Percentiles rank a stretch among this genome's conserved stretches.
phyloP scores from a whole-genome alignment of 2,888 invertebrate species.

The Hirtodrosophila confusa region DNA sequence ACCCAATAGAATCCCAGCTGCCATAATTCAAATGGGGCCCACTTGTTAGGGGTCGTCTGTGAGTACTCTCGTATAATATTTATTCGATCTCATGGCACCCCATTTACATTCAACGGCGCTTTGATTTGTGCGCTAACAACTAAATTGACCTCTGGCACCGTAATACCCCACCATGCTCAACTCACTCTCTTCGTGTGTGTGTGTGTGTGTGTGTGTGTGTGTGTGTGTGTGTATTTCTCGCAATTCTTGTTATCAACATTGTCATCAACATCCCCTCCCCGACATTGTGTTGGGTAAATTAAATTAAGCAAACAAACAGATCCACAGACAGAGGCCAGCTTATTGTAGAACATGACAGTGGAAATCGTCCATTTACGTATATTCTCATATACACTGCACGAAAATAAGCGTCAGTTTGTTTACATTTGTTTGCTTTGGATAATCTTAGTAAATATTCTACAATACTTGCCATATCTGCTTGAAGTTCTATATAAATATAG shows the following conservation, averaged over 20 bases:
- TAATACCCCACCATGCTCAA: neutral
- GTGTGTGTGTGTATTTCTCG: constrained; percentile 13
- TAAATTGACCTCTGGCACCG: constrained; percentile 66
- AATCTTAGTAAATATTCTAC: too few relatives aligned
- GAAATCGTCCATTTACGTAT: constrained; percentile 54
- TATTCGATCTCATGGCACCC: neutral
- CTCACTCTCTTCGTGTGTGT: neutral
- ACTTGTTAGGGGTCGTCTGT: constrained; percentile 30
- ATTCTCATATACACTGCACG: constrained; percentile 27
- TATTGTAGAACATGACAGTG: constrained; percentile 51
- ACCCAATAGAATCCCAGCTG: constrained; percentile 34
- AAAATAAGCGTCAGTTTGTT: constrained; percentile 1
- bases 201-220: neutral
- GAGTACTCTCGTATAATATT: constrained; percentile 2
- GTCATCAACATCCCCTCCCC: constrained; percentile 55
- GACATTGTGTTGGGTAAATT: constrained; percentile 65
- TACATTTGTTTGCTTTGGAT: neutral
- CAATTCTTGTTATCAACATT: constrained; percentile 31
- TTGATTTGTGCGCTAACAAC: constrained; percentile 64
- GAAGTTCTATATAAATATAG: too few relatives aligned
- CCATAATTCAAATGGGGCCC: constrained; percentile 32
- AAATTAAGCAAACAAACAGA: constrained; percentile 72
- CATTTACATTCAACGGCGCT: constrained; percentile 46
- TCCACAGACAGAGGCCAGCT: constrained; percentile 43
- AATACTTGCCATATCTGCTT: too few relatives aligned